Base-by-base conservation (phyloP, 2,888 invertebrate genomes). In the Galerucella calmariensis region DNA sequence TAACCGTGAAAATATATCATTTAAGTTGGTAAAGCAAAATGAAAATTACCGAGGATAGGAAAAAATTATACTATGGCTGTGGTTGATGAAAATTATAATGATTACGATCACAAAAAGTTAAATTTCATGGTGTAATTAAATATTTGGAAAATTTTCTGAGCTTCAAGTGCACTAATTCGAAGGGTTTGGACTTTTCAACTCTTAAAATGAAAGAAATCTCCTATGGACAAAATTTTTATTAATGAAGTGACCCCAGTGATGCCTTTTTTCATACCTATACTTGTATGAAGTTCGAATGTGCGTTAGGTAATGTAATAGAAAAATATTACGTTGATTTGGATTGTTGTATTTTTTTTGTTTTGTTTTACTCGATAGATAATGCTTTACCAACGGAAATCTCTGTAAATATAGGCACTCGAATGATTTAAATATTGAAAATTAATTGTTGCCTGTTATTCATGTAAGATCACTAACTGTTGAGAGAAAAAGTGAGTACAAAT, bases 341-440 rank as follows among this genome's bases (percentile, higher is more conserved):
- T 5, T 44, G 11, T n/a, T 41, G 62, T 46, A 8, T 27, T 14
- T 46, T 46, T 16, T 41, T 65, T 11, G 8, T 20, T 46, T 46
- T 46, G 20, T 65, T n/a, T 35, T 56, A 41, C 20, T 67, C n/a
- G n/a, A 27, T 67, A 48, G 16, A 66, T 27, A 24, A 48, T 51
- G 73, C 70, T 73, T 71, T 68, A 58, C 71, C 68, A 75, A 62
- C 76, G 48, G 27, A 59, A 69, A 63, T 53, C 65, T 82, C 65
- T 82, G 82, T 83, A 82, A 76, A 81, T 82, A 82, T 65, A 77
- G 81, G 83, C 82, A 83, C 83, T 83, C 82, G 82, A 83, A 83
- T 83, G 79, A 73, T 76, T 77, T 77, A 77, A 78, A 80, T 77
- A 78, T 81, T 58, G 66, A 73, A 78, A 41, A 80, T 81, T 81